These are phyloP conservation scores for Excalfactoria chinensis DNA, from an alignment of 2,113 vertebrate species.

Conservation along the genomic window DNA sequence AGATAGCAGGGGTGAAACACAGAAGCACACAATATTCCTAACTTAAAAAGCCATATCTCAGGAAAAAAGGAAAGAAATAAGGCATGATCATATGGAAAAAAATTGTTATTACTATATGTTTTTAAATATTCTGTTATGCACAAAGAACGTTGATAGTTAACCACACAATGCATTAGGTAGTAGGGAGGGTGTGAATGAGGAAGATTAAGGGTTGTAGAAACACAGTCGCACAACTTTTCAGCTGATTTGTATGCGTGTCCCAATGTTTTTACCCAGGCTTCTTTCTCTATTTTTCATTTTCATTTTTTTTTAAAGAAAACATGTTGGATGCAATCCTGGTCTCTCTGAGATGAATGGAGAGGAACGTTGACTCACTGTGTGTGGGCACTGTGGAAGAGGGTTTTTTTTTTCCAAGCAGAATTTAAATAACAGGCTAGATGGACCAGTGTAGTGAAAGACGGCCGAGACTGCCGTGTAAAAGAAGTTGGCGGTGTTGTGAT, in stretches of 20 bases:
- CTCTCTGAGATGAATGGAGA: slow-evolving; percentile 58
- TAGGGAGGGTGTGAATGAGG: not conserved
- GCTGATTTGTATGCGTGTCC: slow-evolving; percentile 25
- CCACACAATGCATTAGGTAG: not conserved
- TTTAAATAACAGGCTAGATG: slow-evolving; percentile 60
- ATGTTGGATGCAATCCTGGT: slow-evolving; percentile 54
- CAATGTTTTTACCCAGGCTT: slow-evolving; percentile 13
- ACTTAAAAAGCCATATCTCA: not conserved
- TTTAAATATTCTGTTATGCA: not conserved
- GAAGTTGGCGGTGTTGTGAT: slow-evolving; percentile 53
- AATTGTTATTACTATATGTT: not conserved
- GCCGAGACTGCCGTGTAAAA: slow-evolving; percentile 10
- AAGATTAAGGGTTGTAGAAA: slow-evolving; percentile 50
- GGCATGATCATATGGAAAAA: not conserved
- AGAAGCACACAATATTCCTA: not conserved
- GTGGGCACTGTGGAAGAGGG: slow-evolving; percentile 59
- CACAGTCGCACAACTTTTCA: not conserved
- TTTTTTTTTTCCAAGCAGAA: slow-evolving; percentile 37
- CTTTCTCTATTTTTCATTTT: not conserved
- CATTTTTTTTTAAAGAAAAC: not conserved
- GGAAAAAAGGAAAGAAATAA: not conserved
- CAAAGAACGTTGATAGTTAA: not conserved
- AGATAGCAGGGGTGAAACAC: not conserved
- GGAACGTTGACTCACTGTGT: slow-evolving; percentile 66
- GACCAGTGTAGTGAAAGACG: slow-evolving; percentile 53